Evolutionary conservation across 2,113 vertebrate species (phyloP).

Genomic region (Poeciliopsis retropinna): DNA sequence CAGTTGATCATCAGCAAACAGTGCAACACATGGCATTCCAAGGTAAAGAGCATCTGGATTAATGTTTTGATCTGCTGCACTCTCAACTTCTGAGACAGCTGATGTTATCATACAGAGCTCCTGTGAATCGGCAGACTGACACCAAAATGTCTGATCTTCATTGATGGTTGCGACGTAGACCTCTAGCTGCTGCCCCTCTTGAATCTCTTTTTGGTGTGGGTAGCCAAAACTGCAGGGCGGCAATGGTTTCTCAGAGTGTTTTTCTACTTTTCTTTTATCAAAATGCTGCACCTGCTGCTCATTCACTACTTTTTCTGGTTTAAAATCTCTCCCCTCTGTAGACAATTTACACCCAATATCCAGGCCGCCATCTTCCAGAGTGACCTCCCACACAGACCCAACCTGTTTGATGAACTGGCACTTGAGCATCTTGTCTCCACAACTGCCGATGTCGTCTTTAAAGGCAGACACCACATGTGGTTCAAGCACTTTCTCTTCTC

Average conservation of each 20-base stretch:
- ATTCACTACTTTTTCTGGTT: slow-evolving; percentile 1
- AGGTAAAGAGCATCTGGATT: slow-evolving; percentile 46
- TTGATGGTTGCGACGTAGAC: slow-evolving; percentile 78
- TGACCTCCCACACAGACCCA: slow-evolving; percentile 86
- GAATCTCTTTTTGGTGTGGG: slow-evolving; percentile 72
- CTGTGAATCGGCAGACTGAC: slow-evolving; percentile 77
- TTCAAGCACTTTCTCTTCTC: slow-evolving; percentile 25
- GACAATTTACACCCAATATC: slow-evolving; percentile 71
- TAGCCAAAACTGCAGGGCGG: slow-evolving; percentile 19
- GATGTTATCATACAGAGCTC: slow-evolving; percentile 77
- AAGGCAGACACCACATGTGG: slow-evolving; percentile 74
- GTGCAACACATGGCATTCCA: slow-evolving; percentile 84
- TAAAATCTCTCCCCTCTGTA: slow-evolving; percentile 10
- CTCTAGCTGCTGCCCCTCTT: slow-evolving; percentile 76
- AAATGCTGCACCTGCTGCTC: not conserved
- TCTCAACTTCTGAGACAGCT: slow-evolving; percentile 73
- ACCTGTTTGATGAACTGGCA: slow-evolving; percentile 84
- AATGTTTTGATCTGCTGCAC: slow-evolving; percentile 25
- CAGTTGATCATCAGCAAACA: slow-evolving; percentile 80
- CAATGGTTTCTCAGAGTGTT: not conserved
- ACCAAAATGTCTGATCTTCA: slow-evolving; percentile 88
- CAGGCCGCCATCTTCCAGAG: slow-evolving; percentile 78
- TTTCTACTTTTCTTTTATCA: not conserved
- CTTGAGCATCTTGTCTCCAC: slow-evolving; percentile 65
- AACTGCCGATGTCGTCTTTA: slow-evolving; percentile 71